These are phyloP conservation scores for Gadus chalcogrammus DNA, from an alignment of 2,113 vertebrate genomes.

Conservation along the genomic window DNA sequence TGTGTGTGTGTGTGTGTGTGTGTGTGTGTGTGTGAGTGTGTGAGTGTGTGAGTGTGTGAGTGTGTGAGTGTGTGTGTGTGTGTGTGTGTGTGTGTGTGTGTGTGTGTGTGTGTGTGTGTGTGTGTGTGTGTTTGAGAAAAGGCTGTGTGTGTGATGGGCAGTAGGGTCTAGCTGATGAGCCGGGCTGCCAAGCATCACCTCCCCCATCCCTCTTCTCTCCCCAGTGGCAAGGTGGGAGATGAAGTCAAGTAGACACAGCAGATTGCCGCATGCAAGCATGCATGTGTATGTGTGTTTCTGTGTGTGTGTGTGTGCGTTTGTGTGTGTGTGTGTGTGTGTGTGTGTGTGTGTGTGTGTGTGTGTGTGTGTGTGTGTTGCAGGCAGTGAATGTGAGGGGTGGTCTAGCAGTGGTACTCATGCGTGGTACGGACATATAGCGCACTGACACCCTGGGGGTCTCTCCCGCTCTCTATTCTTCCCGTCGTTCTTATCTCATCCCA, in stretches of 20 bases:
- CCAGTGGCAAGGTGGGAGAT: constrained; percentile 61
- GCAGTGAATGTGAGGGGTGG: constrained; percentile 13
- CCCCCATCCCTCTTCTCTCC: constrained; percentile 25
- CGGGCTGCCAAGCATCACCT: constrained; percentile 34
- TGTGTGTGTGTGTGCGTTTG: neutral
- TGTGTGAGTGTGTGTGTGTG: neutral
- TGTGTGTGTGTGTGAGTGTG: neutral
- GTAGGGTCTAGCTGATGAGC: constrained; percentile 36
- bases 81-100: neutral
- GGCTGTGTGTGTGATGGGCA: neutral
- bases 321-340: constrained; percentile 2
- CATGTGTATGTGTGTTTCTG: neutral
- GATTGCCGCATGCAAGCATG: neutral
- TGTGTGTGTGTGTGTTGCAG: neutral
- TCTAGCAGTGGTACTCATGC: constrained; percentile 45
- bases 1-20: neutral
- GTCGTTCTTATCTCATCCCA: constrained; percentile 6
- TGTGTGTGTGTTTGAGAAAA: neutral
- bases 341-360: constrained; percentile 5
- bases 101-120: neutral
- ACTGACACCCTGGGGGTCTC: constrained; percentile 29
- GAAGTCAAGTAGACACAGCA: constrained; percentile 61
- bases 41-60: neutral
- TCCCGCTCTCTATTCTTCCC: neutral
- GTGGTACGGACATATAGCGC: constrained; percentile 42